Evolutionary conservation across 1,140 invertebrate species (phyloP).

Genomic region (Littorina saxatilis): DNA sequence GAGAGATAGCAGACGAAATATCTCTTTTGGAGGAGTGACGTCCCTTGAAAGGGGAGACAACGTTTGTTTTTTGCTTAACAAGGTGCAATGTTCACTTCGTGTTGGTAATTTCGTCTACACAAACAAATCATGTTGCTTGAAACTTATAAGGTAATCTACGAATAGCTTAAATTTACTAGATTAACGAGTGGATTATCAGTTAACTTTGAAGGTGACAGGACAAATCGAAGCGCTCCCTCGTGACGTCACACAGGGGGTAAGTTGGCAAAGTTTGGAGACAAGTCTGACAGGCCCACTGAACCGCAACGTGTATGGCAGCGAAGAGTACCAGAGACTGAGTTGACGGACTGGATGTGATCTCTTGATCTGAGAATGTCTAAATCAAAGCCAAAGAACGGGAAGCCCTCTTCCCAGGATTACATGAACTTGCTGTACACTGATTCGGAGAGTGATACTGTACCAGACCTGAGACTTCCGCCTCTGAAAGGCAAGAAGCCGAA

Average conservation of each 20-base stretch:
- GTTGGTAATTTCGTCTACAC: too few species aligned
- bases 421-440: constrained; percentile 41
- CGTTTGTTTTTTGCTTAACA: too few species aligned
- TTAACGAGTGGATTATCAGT: too few species aligned
- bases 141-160: too few species aligned
- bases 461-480: constrained; percentile 43
- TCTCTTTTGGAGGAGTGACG: too few species aligned
- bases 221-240: neutral
- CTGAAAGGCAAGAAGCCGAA: constrained; percentile 39
- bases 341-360: constrained; percentile 10
- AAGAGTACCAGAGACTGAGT: neutral
- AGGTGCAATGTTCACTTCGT: too few species aligned
- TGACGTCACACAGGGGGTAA: neutral
- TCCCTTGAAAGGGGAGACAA: too few species aligned
- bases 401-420: constrained; percentile 39
- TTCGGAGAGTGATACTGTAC: constrained; percentile 41
- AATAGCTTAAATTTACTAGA: too few species aligned
- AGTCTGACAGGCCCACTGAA: neutral
- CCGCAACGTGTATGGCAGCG: neutral
- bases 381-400: constrained; percentile 36
- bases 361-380: constrained; percentile 11
- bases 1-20: too few species aligned
- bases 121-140: too few species aligned
- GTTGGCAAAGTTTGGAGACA: neutral
- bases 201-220: neutral